Percentiles rank a stretch among this genome's conserved stretches.
phyloP scores from a whole-genome alignment of 2,113 vertebrate species.

The Oriolus oriolus region DNA sequence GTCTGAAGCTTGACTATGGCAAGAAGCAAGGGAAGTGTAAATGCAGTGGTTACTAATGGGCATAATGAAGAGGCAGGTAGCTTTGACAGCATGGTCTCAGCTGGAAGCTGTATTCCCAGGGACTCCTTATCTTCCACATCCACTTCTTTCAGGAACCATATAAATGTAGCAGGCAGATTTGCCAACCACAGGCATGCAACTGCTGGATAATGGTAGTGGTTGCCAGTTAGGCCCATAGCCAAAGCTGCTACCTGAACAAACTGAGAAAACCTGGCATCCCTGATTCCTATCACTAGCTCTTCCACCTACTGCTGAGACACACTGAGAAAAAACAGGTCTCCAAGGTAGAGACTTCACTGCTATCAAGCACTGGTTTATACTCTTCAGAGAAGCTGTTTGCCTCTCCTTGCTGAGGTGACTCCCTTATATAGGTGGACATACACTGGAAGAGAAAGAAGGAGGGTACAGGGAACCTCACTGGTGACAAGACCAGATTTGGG shows the following conservation, averaged over 20 bases:
- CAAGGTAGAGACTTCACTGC: neutral
- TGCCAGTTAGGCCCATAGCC: neutral
- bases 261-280: neutral
- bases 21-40: neutral
- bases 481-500: neutral
- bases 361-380: neutral
- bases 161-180: neutral
- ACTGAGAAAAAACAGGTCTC: neutral
- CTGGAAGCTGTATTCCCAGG: neutral
- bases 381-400: neutral
- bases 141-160: neutral
- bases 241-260: neutral
- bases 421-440: neutral
- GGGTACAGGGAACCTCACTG: neutral
- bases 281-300: neutral
- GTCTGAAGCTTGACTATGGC: neutral
- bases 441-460: neutral
- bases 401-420: neutral
- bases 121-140: conserved; percentile 6
- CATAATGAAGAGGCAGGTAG: neutral
- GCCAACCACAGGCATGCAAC: neutral
- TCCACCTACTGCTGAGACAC: neutral
- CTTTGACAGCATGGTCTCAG: neutral
- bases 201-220: neutral
- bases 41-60: neutral